phyloP scores from a whole-genome alignment of 2,797 vertebrate species.

The Nothura maculosa region DNA sequence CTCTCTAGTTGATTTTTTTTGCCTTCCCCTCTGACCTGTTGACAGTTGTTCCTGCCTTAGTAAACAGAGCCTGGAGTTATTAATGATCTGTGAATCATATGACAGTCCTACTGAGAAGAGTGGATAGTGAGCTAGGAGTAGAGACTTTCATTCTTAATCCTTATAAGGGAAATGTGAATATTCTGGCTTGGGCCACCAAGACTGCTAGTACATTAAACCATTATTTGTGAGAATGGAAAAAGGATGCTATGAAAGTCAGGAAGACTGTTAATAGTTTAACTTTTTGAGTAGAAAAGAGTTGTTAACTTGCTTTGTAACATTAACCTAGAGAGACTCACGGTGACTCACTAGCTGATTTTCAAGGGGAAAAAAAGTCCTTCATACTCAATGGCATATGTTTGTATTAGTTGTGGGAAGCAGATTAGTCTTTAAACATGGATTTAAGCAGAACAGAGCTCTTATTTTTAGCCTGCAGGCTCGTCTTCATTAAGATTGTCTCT shows the following conservation, averaged over 20 bases:
- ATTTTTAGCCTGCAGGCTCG: background rate
- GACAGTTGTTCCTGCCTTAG: slow-evolving; percentile 4
- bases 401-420: background rate
- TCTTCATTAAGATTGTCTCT: background rate
- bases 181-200: slow-evolving; percentile 5
- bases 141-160: background rate
- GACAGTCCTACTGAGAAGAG: background rate
- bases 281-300: background rate
- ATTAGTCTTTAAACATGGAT: background rate
- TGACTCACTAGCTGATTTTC: background rate
- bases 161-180: background rate
- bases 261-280: background rate
- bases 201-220: background rate
- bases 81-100: background rate
- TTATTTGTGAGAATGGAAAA: background rate
- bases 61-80: slow-evolving; percentile 6
- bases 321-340: background rate
- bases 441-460: background rate
- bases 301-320: background rate
- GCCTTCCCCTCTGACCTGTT: background rate
- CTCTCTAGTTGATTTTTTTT: background rate
- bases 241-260: background rate
- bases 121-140: background rate
- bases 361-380: background rate
- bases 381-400: background rate